Conservation (phyloP, 2,113 vertebrate species). For the Recurvirostra avosetta region DNA sequence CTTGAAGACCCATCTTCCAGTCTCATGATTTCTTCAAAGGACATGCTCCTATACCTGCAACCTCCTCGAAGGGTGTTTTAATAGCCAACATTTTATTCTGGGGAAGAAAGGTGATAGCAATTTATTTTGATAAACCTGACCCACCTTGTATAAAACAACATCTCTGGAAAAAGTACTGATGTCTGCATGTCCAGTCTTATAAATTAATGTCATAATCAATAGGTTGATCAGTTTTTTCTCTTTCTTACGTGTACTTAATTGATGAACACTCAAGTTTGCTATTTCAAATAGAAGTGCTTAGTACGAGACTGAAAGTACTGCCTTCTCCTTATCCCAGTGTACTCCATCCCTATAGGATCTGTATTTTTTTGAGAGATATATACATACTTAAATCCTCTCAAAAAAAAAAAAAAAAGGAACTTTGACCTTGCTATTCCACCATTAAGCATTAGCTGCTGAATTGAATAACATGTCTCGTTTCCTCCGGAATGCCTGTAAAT, state of each 20-base stretch:
- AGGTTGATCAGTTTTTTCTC: neutral
- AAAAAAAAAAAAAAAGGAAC: neutral
- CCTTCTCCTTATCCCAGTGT: neutral
- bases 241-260: neutral
- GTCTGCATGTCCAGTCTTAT: neutral
- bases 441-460: neutral
- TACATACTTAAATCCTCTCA: neutral
- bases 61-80: neutral
- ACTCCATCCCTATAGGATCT: neutral
- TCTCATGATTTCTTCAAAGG: neutral
- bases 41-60: neutral
- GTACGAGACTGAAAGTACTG: neutral
- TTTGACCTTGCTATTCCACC: neutral
- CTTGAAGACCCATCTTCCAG: neutral
- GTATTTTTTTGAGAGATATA: neutral
- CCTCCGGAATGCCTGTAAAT: neutral
- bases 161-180: neutral
- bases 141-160: neutral
- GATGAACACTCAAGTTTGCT: neutral
- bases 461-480: constrained; percentile 18
- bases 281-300: neutral
- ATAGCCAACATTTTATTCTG: neutral
- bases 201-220: neutral
- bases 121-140: neutral
- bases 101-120: neutral